Evolutionary conservation across 2,888 invertebrate genomes (phyloP), one percentile per base, ranked within the genome.

Genomic region (Nymphalis polychloros): DNA sequence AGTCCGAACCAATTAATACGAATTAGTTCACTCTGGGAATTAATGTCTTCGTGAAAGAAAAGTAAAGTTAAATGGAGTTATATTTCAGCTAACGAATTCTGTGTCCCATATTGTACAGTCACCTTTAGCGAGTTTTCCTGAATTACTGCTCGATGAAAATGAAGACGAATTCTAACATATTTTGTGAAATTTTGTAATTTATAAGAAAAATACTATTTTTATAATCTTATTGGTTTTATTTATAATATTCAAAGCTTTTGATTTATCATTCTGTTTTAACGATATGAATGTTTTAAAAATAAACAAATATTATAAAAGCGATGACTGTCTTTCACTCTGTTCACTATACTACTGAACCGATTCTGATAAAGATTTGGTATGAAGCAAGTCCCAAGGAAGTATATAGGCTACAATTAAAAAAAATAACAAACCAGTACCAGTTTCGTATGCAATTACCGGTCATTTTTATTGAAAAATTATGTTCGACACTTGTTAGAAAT

Each of bases 1-100:
- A 35, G 53, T 55, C 46, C 59, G 46, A 59, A 59, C 41, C 59
- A 59, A 59, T 59, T 59, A 59, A 59, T 59, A 46, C 46, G 46
- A 59, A 59, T 59, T 59, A 46, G 46, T 59, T 46, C 59, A 35
- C 31, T 59, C 17, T 20, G 59, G 46, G 46, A 59, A 59, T 55
- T 55, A 55, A 59, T 59, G 59, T 59, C 59, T 31, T 59, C 46
- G 23, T 41, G 46, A 46, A 59, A 47, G 59, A 41, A 47, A 59
- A 55, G 53, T 55, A 2, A 55, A 55, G 53, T 53, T 53, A 27
- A 53, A 53, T 27, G 59, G 19, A 59, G 19, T 41, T 59, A 59
- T 59, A 59, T 59, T 59, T 20, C 59, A 46, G 46, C 20, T 27
- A 55, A 55, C 53, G 31, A 55, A 55, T 55, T 55, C 53, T 17